Percentiles rank a stretch among this genome's conserved stretches.
phyloP scores from a whole-genome alignment of 1,140 invertebrate species.

The Elysia chlorotica region DNA sequence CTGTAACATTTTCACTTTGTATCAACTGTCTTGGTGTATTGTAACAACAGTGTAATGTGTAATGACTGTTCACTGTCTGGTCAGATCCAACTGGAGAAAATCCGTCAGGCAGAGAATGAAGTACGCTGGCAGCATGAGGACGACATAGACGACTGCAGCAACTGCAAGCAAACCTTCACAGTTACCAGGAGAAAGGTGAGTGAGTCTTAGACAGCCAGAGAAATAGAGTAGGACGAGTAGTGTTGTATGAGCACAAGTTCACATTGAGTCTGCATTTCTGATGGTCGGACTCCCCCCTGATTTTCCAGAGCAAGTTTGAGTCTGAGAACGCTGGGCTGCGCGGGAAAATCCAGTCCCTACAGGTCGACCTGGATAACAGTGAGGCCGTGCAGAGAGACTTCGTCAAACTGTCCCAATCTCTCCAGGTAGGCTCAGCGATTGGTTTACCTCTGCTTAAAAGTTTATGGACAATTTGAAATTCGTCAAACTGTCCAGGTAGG shows the following conservation, averaged over 20 bases:
- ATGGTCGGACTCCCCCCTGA: too few relatives aligned
- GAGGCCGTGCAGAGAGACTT: slow-evolving; percentile 98
- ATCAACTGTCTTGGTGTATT: too few relatives aligned
- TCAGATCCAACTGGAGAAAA: slow-evolving; percentile 88
- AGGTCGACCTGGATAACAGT: slow-evolving; percentile 91
- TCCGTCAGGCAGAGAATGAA: slow-evolving; percentile 88
- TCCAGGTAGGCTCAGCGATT: slow-evolving; percentile 81
- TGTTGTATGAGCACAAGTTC: too few relatives aligned
- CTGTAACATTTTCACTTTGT: too few relatives aligned
- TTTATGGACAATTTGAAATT: too few relatives aligned
- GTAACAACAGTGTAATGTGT: too few relatives aligned
- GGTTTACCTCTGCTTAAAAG: too few relatives aligned
- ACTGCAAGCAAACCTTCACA: slow-evolving; percentile 72
- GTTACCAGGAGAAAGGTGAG: slow-evolving; percentile 75
- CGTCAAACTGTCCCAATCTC: slow-evolving; percentile 91
- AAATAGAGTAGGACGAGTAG: too few relatives aligned
- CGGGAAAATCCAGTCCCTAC: slow-evolving; percentile 79
- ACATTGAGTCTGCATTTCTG: too few relatives aligned
- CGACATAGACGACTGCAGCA: slow-evolving; percentile 87
- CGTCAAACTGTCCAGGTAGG: too few relatives aligned
- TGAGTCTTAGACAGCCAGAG: too few relatives aligned
- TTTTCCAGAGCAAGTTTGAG: slow-evolving; percentile 20
- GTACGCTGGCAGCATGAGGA: slow-evolving; percentile 97
- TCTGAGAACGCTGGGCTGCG: slow-evolving; percentile 70
- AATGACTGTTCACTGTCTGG: too few relatives aligned